These are phyloP conservation scores for Uropetala carovei DNA, from an alignment of 2,888 invertebrate genomes.

Conservation along the genomic window DNA sequence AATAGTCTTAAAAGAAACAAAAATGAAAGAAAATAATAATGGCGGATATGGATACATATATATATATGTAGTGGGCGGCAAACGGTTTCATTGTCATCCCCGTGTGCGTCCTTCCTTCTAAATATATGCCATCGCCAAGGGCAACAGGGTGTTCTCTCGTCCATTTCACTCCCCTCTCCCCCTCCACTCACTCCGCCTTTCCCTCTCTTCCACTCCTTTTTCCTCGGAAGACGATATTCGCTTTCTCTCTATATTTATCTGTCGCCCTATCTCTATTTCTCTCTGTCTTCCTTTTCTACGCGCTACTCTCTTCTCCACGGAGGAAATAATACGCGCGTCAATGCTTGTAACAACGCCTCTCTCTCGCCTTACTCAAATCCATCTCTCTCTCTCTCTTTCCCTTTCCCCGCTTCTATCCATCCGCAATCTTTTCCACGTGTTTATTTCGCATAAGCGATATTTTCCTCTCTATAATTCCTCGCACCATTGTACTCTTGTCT, in stretches of 20 bases:
- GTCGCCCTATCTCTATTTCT: not conserved
- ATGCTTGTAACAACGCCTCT: not conserved
- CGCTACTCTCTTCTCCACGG: not conserved
- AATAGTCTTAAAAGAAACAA: not conserved
- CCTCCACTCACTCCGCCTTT: not conserved
- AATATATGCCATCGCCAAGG: conserved; percentile 58
- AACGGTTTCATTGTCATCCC: conserved; percentile 53
- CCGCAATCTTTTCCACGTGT: too few relatives aligned
- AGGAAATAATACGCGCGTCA: too few relatives aligned
- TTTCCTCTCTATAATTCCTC: too few relatives aligned
- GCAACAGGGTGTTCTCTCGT: not conserved
- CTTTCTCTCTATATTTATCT: too few relatives aligned
- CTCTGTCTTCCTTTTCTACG: not conserved
- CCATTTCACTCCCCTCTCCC: not conserved
- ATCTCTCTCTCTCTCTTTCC: not conserved
- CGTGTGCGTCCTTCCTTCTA: conserved; percentile 41
- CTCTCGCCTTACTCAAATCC: not conserved
- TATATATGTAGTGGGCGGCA: not conserved
- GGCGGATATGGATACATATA: conserved; percentile 3
- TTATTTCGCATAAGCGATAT: too few relatives aligned
- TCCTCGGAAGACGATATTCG: not conserved
- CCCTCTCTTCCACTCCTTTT: not conserved
- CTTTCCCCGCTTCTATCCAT: not conserved
- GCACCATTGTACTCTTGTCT: too few relatives aligned
- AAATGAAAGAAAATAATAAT: conserved; percentile 34